A percentile compares a stretch with the other conserved stretches of the same genome.
These are phyloP conservation scores for Aurelia aurita DNA, from an alignment of 30 jellyfish, hydroid and myxozoan genomes.

Conservation along the genomic window DNA sequence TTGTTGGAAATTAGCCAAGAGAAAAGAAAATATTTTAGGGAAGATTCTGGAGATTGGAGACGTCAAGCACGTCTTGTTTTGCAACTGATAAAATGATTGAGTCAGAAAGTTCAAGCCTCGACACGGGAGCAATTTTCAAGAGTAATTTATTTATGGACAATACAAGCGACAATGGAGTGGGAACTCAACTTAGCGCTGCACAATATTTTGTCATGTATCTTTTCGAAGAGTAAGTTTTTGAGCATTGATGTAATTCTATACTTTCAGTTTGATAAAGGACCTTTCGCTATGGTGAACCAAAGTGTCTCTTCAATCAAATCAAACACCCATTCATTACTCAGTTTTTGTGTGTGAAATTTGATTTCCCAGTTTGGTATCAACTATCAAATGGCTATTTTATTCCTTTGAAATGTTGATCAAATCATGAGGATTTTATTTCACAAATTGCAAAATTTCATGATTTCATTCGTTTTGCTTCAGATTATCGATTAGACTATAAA, in stretches of 20 bases:
- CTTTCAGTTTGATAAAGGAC: background rate
- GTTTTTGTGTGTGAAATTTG: too few relatives aligned
- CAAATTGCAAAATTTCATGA: too few relatives aligned
- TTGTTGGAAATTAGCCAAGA: too few relatives aligned
- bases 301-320: too few relatives aligned
- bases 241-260: background rate
- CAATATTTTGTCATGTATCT: constrained; percentile 85
- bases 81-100: constrained; percentile 20
- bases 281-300: too few relatives aligned
- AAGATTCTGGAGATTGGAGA: background rate
- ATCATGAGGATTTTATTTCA: too few relatives aligned
- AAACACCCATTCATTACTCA: too few relatives aligned
- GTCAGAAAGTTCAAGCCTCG: constrained; percentile 19
- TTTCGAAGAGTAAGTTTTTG: constrained; percentile 73
- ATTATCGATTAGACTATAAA: too few relatives aligned
- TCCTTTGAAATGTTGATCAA: too few relatives aligned
- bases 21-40: background rate
- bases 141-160: constrained; percentile 26
- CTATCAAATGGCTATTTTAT: too few relatives aligned
- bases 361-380: too few relatives aligned
- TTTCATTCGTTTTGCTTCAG: too few relatives aligned
- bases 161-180: constrained; percentile 39
- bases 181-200: constrained; percentile 76
- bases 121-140: constrained; percentile 7
- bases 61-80: background rate